These are phyloP conservation scores for Paralichthys olivaceus DNA, from an alignment of 2,113 vertebrate genomes.

Conservation along the genomic window DNA sequence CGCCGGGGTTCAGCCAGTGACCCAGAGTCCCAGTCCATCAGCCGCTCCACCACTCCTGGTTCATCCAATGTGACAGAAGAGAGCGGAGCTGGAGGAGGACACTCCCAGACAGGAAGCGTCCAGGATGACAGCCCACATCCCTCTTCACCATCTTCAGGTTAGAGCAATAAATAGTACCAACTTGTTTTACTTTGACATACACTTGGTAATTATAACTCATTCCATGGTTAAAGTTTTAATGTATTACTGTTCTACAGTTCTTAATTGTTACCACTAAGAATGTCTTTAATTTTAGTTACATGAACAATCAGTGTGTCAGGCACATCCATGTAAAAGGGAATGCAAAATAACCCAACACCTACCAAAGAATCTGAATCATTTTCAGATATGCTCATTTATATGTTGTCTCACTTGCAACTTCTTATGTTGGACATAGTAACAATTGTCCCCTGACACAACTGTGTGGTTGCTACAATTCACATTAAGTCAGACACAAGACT, in stretches of 20 bases:
- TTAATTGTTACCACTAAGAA: background rate
- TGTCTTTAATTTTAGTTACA: background rate
- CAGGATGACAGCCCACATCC: conserved; percentile 99
- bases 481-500: conserved; percentile 49
- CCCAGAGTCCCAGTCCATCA: conserved; percentile 98
- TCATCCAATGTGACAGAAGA: conserved; percentile 98
- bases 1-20: conserved; percentile 96
- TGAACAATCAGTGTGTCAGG: background rate
- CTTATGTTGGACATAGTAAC: conserved; percentile 11
- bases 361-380: conserved; percentile 10
- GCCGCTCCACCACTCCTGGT: conserved; percentile 96
- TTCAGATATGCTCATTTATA: background rate
- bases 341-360: conserved; percentile 82
- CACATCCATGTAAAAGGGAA: conserved; percentile 20
- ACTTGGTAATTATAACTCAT: background rate
- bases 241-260: background rate
- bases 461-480: conserved; percentile 28
- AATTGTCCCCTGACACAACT: conserved; percentile 8
- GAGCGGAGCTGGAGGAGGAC: conserved; percentile 92
- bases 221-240: background rate
- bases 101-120: conserved; percentile 95
- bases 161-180: conserved; percentile 22
- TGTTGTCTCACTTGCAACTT: background rate
- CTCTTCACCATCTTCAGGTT: conserved; percentile 98
- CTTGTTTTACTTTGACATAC: conserved; percentile 9